Evolutionary conservation across 2,797 vertebrate genomes (phyloP), one percentile per base, ranked within the genome.

Genomic region (Nasua narica): DNA sequence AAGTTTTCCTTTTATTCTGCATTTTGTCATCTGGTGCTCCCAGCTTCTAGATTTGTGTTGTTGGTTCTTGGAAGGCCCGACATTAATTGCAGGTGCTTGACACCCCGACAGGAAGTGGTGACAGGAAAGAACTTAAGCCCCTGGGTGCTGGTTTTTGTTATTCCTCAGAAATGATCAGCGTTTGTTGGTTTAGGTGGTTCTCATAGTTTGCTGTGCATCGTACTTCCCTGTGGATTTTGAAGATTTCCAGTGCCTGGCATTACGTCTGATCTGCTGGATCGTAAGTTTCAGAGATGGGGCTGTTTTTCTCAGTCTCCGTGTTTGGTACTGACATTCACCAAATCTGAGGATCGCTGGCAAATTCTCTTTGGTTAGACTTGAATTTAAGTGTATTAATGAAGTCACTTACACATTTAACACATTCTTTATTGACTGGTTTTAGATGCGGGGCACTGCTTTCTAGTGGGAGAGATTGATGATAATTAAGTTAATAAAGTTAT

Each of bases 221-320:
- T 11, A 46, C 2, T 67, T 11, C 9, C 13, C 21, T 40, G 52
- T 50, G 21, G 58, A 37, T 1, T 37, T 65, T 29, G 21, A 69
- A 19, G 14, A 40, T 52, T 43, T 29, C 16, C 7, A 40, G n/a
- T 23, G 35, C 37, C 9, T 56, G 19, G 2, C 16, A 5, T 27
- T 1, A 21, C 37, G 37, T 69, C 32, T 72, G 19, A 56, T 0
- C 5, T 19, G 2, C 8, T 70, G 70, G 43, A 3, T 40, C 0
- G 0, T 9, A 19, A 27, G 5, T 10, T 52, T 76, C 18, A 9
- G 69, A 29, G 35, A 43, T 19, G 1, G 12, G 40, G 13, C 29
- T 78, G 29, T 27, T 40, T 70, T 70, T 11, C 37, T 60, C 50
- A 43, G 2, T 32, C 13, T 70, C 43, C 21, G 25, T 23, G 4